Evolutionary conservation across 2,113 vertebrate genomes (phyloP).

Genomic region (Trochalopteron elliotii): DNA sequence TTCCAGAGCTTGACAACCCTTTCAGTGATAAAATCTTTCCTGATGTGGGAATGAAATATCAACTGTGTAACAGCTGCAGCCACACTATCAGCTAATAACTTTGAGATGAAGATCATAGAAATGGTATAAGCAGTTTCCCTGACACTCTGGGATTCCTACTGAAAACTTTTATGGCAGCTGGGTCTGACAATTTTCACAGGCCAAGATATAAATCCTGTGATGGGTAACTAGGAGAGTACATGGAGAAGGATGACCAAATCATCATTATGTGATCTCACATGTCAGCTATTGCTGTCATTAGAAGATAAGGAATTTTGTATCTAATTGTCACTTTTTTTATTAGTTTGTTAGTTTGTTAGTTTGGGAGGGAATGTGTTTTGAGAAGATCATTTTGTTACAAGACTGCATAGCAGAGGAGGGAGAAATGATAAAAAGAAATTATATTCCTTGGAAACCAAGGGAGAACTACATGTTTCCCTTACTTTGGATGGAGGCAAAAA

Average conservation of each 20-base stretch:
- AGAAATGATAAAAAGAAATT: not conserved
- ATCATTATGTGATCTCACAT: not conserved
- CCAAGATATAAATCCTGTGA: not conserved
- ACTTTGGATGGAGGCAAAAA: not conserved
- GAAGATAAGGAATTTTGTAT: not conserved
- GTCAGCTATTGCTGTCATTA: not conserved
- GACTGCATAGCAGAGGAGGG: not conserved
- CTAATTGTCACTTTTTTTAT: not conserved
- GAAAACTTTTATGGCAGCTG: not conserved
- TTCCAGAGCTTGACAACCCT: not conserved
- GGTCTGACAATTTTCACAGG: not conserved
- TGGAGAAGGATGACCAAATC: not conserved
- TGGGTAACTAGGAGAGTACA: not conserved
- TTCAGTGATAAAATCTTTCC: not conserved
- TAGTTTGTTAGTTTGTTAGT: not conserved
- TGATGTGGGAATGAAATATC: not conserved
- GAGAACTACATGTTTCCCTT: not conserved
- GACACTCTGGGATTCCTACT: not conserved
- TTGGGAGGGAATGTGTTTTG: not conserved
- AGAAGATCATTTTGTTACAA: not conserved
- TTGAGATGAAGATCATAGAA: not conserved
- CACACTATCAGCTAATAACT: not conserved
- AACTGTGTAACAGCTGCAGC: not conserved
- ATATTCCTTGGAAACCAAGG: not conserved
- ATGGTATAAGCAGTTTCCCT: not conserved